Percentiles rank a stretch among this genome's conserved stretches.
These are phyloP conservation scores for Physeter macrocephalus DNA, from an alignment of 2,113 vertebrate species.

Conservation along the genomic window DNA sequence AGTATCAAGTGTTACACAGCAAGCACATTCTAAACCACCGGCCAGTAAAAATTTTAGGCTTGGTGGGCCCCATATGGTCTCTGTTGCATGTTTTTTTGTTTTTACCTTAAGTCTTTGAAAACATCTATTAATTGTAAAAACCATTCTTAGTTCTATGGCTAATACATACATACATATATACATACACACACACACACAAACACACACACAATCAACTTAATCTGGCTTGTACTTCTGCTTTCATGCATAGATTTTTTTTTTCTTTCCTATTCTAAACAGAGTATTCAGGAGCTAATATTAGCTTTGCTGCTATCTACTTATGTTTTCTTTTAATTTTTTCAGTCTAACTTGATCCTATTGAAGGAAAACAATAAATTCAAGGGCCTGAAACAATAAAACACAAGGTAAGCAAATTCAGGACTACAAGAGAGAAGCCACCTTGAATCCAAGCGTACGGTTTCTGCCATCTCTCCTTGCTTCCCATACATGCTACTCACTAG, in stretches of 20 bases:
- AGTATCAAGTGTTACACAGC: background rate
- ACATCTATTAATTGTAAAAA: background rate
- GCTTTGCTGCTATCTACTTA: background rate
- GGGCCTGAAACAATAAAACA: background rate
- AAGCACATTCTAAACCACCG: background rate
- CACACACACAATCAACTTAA: background rate
- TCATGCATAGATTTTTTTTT: background rate
- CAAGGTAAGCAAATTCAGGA: conserved; percentile 43
- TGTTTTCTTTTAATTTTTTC: background rate
- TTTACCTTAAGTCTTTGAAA: background rate
- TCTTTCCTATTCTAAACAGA: background rate
- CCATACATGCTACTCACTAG: conserved; percentile 41
- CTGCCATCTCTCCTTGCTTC: conserved; percentile 15
- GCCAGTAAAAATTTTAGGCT: background rate
- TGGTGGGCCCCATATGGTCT: background rate
- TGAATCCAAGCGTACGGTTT: background rate
- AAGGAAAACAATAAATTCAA: conserved; percentile 36
- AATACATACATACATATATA: background rate
- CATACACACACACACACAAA: background rate
- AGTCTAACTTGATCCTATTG: background rate
- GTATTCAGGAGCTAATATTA: background rate
- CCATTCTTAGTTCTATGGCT: background rate
- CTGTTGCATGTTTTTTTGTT: background rate
- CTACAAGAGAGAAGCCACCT: background rate
- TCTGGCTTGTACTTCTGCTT: background rate